Conservation (phyloP, 2,113 vertebrate species). For the Eira barbara region DNA sequence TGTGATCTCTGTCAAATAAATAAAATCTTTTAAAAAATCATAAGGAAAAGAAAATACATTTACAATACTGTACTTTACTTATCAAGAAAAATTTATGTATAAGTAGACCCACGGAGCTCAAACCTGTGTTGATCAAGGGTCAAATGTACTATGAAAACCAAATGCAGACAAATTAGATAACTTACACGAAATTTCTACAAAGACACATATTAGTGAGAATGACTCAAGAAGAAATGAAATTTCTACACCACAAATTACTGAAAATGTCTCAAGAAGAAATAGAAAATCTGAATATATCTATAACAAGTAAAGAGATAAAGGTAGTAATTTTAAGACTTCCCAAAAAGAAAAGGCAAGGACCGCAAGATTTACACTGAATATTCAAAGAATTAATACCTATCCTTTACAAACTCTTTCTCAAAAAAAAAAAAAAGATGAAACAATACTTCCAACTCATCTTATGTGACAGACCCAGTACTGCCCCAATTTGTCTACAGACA, state of each 20-base stretch:
- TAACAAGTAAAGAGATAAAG: not conserved
- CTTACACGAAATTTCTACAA: not conserved
- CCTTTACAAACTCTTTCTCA: not conserved
- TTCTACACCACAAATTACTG: not conserved
- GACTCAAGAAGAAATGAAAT: not conserved
- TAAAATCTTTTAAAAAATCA: not conserved
- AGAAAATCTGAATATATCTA: not conserved
- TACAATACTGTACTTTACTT: not conserved
- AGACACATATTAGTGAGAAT: not conserved
- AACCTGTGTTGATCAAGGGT: not conserved
- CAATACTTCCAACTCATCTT: not conserved
- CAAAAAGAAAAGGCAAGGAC: not conserved
- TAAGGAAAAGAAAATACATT: not conserved
- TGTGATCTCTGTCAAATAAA: too few relatives aligned
- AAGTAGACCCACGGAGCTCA: not conserved
- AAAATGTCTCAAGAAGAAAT: not conserved
- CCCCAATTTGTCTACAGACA: not conserved
- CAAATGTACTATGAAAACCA: not conserved
- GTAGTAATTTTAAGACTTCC: not conserved
- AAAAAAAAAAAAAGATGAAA: not conserved
- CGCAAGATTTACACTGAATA: not conserved
- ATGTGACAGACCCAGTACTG: not conserved
- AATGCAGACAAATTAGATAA: not conserved
- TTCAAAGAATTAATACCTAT: not conserved
- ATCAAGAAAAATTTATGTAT: not conserved